A percentile compares a stretch with the other conserved stretches of the same genome.
These are phyloP conservation scores for Tetranychus piercei DNA, from an alignment of 2,888 invertebrate species.

Conservation along the genomic window DNA sequence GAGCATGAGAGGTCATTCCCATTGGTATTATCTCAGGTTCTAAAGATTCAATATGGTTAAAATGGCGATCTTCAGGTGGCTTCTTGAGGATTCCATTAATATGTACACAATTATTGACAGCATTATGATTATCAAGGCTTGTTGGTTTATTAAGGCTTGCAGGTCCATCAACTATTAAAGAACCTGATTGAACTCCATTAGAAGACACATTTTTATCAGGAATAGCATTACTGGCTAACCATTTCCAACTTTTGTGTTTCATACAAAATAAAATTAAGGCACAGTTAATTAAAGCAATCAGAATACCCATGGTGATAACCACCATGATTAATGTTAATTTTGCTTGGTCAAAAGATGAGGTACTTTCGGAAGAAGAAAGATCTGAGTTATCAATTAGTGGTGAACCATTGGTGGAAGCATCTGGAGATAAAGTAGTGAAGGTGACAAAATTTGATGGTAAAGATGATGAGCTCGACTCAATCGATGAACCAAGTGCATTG, in stretches of 20 bases:
- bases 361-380: not conserved
- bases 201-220: not conserved
- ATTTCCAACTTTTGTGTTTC: not conserved
- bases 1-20: not conserved
- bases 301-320: not conserved
- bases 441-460: not conserved
- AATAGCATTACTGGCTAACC: slow-evolving; percentile 3
- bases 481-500: not conserved
- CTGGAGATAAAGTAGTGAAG: not conserved
- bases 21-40: not conserved
- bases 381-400: not conserved
- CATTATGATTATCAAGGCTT: not conserved
- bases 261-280: slow-evolving; percentile 7
- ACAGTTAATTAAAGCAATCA: not conserved
- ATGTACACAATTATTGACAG: not conserved
- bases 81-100: not conserved
- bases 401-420: not conserved
- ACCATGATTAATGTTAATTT: not conserved
- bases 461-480: not conserved
- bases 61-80: not conserved
- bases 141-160: not conserved
- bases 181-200: not conserved
- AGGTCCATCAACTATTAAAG: not conserved
- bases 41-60: not conserved
- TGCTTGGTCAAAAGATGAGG: not conserved